These are phyloP conservation scores for Coracias cyanogaster DNA, from an alignment of 2,797 vertebrate genomes.

Conservation along the genomic window DNA sequence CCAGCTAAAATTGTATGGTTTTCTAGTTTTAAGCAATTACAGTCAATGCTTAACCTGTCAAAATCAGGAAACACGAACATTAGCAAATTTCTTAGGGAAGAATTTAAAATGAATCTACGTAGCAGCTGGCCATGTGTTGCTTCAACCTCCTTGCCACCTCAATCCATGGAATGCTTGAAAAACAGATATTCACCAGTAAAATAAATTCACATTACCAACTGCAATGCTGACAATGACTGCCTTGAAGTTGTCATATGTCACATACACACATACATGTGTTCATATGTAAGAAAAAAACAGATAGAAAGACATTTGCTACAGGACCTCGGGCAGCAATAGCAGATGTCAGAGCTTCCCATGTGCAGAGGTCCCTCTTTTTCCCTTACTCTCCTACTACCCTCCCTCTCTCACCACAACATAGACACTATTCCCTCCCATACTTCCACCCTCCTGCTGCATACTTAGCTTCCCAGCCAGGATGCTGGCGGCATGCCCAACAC, in stretches of 20 bases:
- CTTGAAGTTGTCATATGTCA: background rate
- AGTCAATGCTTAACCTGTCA: background rate
- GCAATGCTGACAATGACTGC: background rate
- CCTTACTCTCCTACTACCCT: background rate
- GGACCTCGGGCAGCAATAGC: background rate
- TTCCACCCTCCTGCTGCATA: background rate
- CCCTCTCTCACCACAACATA: background rate
- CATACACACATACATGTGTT: background rate
- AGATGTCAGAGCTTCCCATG: background rate
- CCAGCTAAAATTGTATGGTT: background rate
- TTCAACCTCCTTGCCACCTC: background rate
- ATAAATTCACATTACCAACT: background rate
- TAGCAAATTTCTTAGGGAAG: background rate
- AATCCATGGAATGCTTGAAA: background rate
- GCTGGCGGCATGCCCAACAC: background rate
- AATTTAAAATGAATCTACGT: background rate
- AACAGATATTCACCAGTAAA: background rate
- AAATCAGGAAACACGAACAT: background rate
- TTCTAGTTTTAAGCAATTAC: background rate
- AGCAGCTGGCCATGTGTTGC: background rate
- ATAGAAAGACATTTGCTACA: background rate
- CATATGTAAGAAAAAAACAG: background rate
- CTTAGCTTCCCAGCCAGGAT: background rate
- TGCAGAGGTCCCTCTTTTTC: background rate
- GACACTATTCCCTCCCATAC: background rate